Base-by-base conservation (phyloP, 1,140 invertebrate species). In the Antheraea mylitta region DNA sequence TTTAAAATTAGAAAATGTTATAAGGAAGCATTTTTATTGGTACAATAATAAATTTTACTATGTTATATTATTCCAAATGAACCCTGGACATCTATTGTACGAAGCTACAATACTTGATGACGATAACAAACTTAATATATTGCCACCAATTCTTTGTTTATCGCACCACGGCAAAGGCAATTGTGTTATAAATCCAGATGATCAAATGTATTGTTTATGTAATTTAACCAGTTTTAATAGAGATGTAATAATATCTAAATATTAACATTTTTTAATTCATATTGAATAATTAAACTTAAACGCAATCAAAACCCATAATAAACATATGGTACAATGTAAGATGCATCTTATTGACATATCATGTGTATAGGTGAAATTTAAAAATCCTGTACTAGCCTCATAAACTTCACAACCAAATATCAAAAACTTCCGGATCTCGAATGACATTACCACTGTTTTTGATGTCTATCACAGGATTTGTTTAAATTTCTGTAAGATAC, bases 191-290 rank as follows among this genome's bases (percentile, higher is more conserved):
- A 72, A 80, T 60, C 59, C 69, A 1, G 65, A 73, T 36, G 71
- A 83, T 71, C 75, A 79, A 18, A 69, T 71, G 3, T 83, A 72
- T 70, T 89, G 87, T 76, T 67, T 82, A 3, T 89, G 87, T 77
- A 72, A 74, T 70, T 76, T 59, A n/a, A 67, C 53, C 18, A 19
- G 18, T 42, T 65, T 9, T 65, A 45, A 65, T 48, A 65, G 19
- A 53, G 45, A 53, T 53, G 13, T 11, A 53, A 53, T 53, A 16
- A 53, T 53, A 13, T n/a, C 16, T 53, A 53, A 53, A 53, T 53
- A 53, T 53, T 53, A 53, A 53, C 13, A 6, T 53, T 13, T 16
- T 53, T 53, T 16, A 16, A 16, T 6, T 16, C 5, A 53, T 53
- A 9, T 1, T 16, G 2, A 9, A n/a, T 16, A 53, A 53, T 53